Conservation (phyloP, 2,888 invertebrate species). For the Hyposoter dolosus region DNA sequence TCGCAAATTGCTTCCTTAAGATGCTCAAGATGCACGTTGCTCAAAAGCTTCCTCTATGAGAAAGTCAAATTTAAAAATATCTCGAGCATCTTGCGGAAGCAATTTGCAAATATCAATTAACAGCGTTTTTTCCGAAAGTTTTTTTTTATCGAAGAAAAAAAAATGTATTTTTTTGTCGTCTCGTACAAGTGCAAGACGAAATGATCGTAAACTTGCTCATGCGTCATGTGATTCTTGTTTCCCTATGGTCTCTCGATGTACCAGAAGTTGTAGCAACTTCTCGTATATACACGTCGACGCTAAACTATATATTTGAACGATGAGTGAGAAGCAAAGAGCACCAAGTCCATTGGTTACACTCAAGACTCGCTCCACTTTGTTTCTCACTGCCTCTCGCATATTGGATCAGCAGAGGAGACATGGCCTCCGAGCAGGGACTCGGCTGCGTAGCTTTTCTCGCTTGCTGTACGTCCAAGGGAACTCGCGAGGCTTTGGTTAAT, state of each 20-base stretch:
- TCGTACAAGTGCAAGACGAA: not conserved
- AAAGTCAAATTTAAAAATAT: no score
- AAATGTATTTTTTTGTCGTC: not conserved
- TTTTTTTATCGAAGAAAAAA: no score
- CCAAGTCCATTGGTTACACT: not conserved
- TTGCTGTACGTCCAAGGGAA: constrained; percentile 3
- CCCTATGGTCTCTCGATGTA: constrained; percentile 10
- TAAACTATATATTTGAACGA: not conserved
- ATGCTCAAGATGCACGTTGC: no score
- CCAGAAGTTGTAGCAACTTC: constrained; percentile 1
- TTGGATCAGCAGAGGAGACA: constrained; percentile 10
- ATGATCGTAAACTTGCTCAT: constrained; percentile 22
- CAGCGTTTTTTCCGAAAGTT: no score
- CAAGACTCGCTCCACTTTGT: not conserved
- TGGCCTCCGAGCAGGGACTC: constrained; percentile 6
- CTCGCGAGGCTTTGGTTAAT: constrained; percentile 12
- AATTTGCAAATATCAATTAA: no score
- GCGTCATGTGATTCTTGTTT: constrained; percentile 41
- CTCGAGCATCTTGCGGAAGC: no score
- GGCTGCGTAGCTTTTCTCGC: constrained; percentile 17
- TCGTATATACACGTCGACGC: not conserved
- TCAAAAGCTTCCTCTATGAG: no score
- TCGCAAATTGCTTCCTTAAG: no score
- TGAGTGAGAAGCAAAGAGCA: not conserved
- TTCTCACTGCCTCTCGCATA: not conserved